These are phyloP conservation scores for Hemiprocne comata DNA, from an alignment of 2,113 vertebrate genomes.

Conservation along the genomic window DNA sequence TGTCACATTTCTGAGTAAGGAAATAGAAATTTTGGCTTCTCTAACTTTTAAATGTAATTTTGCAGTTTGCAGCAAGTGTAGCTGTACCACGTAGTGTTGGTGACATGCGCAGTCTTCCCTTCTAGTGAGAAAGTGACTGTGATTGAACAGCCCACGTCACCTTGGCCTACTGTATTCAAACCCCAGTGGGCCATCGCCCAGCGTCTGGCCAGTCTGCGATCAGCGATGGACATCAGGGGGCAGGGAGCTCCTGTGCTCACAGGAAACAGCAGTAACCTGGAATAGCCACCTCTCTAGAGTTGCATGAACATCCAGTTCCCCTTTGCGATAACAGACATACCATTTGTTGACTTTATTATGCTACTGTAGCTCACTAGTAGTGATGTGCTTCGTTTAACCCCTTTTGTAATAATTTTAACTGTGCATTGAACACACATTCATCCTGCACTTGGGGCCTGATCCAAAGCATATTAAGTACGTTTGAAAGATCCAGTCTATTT, in stretches of 20 bases:
- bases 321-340: not conserved
- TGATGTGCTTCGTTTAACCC: not conserved
- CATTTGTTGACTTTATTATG: not conserved
- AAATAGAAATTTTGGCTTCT: not conserved
- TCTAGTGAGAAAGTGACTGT: conserved; percentile 36
- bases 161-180: not conserved
- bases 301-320: not conserved
- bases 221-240: not conserved
- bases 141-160: not conserved
- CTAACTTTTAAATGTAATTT: conserved; percentile 22
- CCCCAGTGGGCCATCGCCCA: not conserved
- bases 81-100: conserved; percentile 1
- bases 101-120: conserved; percentile 20
- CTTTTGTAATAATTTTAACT: not conserved
- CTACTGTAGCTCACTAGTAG: not conserved
- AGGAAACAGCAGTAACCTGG: not conserved
- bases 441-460: conserved; percentile 35
- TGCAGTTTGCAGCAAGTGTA: conserved; percentile 23
- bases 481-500: not conserved
- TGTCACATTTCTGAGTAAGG: not conserved
- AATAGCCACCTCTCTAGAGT: not conserved
- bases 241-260: conserved; percentile 8
- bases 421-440: not conserved
- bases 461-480: not conserved
- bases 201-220: not conserved